phyloP scores from a whole-genome alignment of 2,113 vertebrate species.

The Ceyx cyanopectus region DNA sequence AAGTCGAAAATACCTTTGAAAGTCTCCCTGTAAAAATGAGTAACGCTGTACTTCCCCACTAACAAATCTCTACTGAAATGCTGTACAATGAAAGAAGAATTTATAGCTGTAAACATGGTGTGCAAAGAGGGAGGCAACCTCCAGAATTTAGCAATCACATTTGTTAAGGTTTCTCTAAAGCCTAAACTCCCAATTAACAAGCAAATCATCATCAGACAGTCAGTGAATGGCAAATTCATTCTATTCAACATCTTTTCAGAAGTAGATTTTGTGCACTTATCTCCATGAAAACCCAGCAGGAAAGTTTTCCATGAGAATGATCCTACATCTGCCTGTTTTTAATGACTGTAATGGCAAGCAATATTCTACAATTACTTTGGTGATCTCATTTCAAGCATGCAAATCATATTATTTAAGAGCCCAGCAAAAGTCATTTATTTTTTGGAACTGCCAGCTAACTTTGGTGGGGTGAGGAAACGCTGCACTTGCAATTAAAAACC shows the following conservation, averaged over 20 bases:
- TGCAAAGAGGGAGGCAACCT: conserved; percentile 70
- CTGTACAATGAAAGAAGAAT: conserved; percentile 67
- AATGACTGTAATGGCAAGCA: conserved; percentile 81
- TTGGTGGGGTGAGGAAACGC: conserved; percentile 36
- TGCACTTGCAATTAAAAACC: conserved; percentile 31
- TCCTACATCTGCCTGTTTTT: conserved; percentile 83
- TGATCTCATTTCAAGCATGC: conserved; percentile 81
- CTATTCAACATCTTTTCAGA: conserved; percentile 83
- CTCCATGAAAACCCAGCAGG: conserved; percentile 84
- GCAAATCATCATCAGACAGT: conserved; percentile 84
- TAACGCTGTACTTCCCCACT: neutral
- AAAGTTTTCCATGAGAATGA: conserved; percentile 83
- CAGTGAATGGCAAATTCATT: conserved; percentile 83
- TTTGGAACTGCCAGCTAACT: conserved; percentile 73
- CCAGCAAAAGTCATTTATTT: conserved; percentile 77
- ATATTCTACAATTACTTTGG: conserved; percentile 81
- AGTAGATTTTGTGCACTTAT: conserved; percentile 84
- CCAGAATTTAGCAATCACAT: conserved; percentile 81
- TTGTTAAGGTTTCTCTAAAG: conserved; percentile 82
- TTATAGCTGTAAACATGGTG: conserved; percentile 73
- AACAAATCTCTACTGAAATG: conserved; percentile 23
- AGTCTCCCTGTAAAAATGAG: conserved; percentile 21
- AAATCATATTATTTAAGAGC: conserved; percentile 82
- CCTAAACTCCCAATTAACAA: conserved; percentile 84
- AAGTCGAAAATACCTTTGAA: conserved; percentile 45